Percentiles rank a stretch among this genome's conserved stretches.
These are phyloP conservation scores for Oncorhynchus clarkii DNA, from an alignment of 2,113 vertebrate species.

Conservation along the genomic window DNA sequence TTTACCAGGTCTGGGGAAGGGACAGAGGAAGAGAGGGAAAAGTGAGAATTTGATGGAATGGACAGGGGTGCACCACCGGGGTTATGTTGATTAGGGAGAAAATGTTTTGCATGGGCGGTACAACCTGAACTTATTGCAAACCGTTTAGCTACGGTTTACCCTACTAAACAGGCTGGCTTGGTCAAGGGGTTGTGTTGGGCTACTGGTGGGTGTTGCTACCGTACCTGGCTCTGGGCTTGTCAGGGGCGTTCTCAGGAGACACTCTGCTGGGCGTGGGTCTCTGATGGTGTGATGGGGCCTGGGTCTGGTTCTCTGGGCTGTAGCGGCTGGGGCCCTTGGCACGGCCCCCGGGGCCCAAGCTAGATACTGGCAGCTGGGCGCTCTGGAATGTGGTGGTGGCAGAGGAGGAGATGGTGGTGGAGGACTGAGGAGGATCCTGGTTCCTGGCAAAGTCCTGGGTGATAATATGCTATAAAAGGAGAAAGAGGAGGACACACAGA, in stretches of 20 bases:
- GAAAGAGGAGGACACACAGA: not conserved
- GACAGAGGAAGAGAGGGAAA: conserved; percentile 22
- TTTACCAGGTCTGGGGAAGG: conserved; percentile 83
- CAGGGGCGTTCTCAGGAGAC: conserved; percentile 87
- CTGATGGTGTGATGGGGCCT: conserved; percentile 76
- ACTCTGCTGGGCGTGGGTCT: conserved; percentile 82
- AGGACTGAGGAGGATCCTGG: conserved; percentile 83
- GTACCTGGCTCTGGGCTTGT: conserved; percentile 90
- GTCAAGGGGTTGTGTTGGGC: not conserved
- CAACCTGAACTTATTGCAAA: too few relatives aligned
- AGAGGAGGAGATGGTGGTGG: conserved; percentile 66
- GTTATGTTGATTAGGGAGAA: too few relatives aligned
- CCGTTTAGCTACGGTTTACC: too few relatives aligned
- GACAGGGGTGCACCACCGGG: too few relatives aligned
- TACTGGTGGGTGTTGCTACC: not conserved
- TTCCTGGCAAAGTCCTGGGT: conserved; percentile 97
- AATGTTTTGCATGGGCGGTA: too few relatives aligned
- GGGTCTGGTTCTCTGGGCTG: conserved; percentile 87
- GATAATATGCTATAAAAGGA: conserved; percentile 87
- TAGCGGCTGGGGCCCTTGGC: conserved; percentile 85
- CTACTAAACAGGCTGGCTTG: not conserved
- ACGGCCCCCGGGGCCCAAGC: conserved; percentile 68
- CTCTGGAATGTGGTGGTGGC: conserved; percentile 84
- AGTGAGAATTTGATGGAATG: not conserved
- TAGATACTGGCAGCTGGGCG: conserved; percentile 62